Percentiles rank a stretch among this genome's conserved stretches.
These are phyloP conservation scores for Gymnogyps californianus DNA, from an alignment of 2,113 vertebrate genomes.

Conservation along the genomic window DNA sequence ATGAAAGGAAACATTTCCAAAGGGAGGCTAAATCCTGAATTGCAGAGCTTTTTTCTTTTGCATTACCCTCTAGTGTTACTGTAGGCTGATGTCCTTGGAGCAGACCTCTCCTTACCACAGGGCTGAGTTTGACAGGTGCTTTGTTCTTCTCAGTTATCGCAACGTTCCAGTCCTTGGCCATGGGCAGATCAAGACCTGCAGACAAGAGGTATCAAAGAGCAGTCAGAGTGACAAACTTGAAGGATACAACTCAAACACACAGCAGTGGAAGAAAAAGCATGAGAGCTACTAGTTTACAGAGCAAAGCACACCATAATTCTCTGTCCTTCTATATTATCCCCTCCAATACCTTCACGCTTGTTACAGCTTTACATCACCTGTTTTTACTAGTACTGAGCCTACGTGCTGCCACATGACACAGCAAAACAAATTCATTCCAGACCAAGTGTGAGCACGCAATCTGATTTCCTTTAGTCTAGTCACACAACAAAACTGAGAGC, in stretches of 20 bases:
- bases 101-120: neutral
- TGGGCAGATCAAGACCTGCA: neutral
- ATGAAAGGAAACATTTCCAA: neutral
- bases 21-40: neutral
- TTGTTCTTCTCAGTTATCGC: neutral
- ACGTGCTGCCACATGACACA: accelerated
- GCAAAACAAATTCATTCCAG: neutral
- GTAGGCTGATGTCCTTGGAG: neutral
- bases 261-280: neutral
- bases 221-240: neutral
- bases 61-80: neutral
- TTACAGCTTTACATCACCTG: neutral
- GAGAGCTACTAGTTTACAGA: neutral
- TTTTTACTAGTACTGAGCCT: neutral
- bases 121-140: neutral
- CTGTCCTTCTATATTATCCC: neutral
- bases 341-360: neutral
- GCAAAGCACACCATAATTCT: neutral
- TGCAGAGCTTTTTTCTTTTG: neutral
- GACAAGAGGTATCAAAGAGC: neutral
- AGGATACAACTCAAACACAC: neutral
- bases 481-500: neutral
- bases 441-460: neutral
- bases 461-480: neutral
- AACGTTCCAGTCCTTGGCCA: neutral